Conservation (phyloP, 1,140 invertebrate genomes). For the Drosophila seguyi region DNA sequence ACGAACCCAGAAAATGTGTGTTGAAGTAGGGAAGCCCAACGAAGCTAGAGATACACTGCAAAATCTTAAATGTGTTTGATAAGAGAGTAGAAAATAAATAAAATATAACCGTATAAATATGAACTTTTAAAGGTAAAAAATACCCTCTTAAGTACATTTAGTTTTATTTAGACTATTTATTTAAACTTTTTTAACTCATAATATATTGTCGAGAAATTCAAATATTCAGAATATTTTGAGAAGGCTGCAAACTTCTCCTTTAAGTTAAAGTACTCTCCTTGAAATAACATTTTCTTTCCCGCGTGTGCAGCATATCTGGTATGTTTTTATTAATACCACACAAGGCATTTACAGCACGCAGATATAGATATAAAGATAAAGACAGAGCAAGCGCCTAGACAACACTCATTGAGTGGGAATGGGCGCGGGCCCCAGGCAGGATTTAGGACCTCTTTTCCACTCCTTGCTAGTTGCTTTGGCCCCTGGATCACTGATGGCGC, state of each 20-base stretch:
- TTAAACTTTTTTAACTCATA: too few relatives aligned
- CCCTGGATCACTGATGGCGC: slow-evolving; percentile 32
- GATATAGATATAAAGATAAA: slow-evolving; percentile 24
- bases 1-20: slow-evolving; percentile 6
- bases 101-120: neutral
- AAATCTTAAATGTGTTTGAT: neutral
- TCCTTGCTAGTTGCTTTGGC: neutral
- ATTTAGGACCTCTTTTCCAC: slow-evolving; percentile 4
- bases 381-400: slow-evolving; percentile 32
- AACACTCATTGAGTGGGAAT: slow-evolving; percentile 2
- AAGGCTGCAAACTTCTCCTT: neutral
- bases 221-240: too few relatives aligned
- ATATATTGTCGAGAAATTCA: too few relatives aligned
- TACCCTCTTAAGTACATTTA: too few relatives aligned
- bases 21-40: neutral
- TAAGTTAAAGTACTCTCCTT: neutral
- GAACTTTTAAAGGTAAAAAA: too few relatives aligned
- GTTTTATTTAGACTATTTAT: too few relatives aligned
- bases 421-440: neutral
- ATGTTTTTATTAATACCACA: slow-evolving; percentile 69
- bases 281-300: neutral
- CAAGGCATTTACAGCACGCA: slow-evolving; percentile 38
- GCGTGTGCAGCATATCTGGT: slow-evolving; percentile 14
- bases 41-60: slow-evolving; percentile 10
- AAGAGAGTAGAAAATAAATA: neutral